These are phyloP conservation scores for Rousettus madagascariensis DNA, from an alignment of 2,797 vertebrate species.

Conservation along the genomic window DNA sequence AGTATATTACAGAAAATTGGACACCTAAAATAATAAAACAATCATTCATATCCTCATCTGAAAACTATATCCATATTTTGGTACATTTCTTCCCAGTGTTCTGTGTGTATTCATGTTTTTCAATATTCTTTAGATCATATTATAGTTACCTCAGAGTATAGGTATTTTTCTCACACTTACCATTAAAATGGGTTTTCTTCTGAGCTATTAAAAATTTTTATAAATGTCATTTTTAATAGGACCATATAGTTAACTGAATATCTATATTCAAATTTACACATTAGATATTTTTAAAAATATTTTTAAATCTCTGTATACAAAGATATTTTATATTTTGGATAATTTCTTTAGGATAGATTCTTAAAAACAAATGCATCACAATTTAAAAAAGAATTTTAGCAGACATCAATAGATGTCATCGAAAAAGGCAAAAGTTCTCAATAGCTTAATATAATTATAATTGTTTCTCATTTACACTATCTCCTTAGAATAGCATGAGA, in stretches of 20 bases:
- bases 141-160: not conserved
- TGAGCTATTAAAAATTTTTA: not conserved
- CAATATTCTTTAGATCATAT: not conserved
- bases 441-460: not conserved
- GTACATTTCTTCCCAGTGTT: not conserved
- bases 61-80: not conserved
- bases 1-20: not conserved
- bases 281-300: not conserved
- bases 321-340: not conserved
- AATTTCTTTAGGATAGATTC: not conserved
- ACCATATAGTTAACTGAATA: not conserved
- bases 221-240: slow-evolving; percentile 31
- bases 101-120: not conserved
- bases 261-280: not conserved
- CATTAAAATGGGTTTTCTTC: not conserved
- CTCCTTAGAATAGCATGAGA: not conserved
- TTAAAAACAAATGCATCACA: not conserved
- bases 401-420: not conserved
- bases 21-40: not conserved
- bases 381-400: not conserved
- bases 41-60: not conserved
- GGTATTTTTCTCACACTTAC: not conserved
- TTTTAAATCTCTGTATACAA: not conserved
- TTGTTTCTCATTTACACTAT: not conserved
- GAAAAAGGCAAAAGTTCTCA: not conserved